Percentiles rank a stretch among this genome's conserved stretches.
Evolutionary conservation across 2,797 vertebrate genomes (phyloP).

Genomic region (Sebastes oblongus): DNA sequence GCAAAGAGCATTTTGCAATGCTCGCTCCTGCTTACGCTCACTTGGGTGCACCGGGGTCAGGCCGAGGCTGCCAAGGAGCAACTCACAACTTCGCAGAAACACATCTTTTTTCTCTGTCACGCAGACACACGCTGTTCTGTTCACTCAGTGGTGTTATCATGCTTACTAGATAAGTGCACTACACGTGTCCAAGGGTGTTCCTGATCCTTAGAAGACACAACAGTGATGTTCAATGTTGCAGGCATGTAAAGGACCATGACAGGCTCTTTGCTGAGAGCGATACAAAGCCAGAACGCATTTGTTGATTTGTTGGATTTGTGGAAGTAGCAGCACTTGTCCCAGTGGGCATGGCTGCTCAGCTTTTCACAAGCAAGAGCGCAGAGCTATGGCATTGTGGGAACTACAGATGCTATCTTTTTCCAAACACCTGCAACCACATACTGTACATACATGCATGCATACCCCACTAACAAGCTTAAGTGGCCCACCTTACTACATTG

Average conservation of each 20-base stretch:
- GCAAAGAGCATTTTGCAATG: constrained; percentile 80
- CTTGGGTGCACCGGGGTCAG: constrained; percentile 60
- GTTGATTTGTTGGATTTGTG: constrained; percentile 17
- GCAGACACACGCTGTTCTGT: not conserved
- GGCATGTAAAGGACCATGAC: constrained; percentile 1
- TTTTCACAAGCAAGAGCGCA: not conserved
- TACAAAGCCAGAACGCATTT: constrained; percentile 21
- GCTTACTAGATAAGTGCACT: constrained; percentile 20
- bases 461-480: constrained; percentile 25
- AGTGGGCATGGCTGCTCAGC: not conserved
- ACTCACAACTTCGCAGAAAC: constrained; percentile 53
- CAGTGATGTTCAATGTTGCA: not conserved
- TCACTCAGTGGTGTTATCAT: constrained; percentile 24
- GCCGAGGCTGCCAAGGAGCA: constrained; percentile 51
- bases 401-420: constrained; percentile 1
- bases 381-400: constrained; percentile 10
- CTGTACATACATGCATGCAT: not conserved
- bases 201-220: constrained; percentile 22
- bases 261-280: constrained; percentile 12
- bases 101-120: constrained; percentile 17
- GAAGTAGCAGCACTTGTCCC: constrained; percentile 8
- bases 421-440: constrained; percentile 44
- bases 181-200: constrained; percentile 1
- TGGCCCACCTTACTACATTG: constrained; percentile 42
- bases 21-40: constrained; percentile 56